A percentile compares a stretch with the other conserved stretches of the same genome.
phyloP scores from a whole-genome alignment of 2,888 invertebrate genomes.

The Athalia circularis region DNA sequence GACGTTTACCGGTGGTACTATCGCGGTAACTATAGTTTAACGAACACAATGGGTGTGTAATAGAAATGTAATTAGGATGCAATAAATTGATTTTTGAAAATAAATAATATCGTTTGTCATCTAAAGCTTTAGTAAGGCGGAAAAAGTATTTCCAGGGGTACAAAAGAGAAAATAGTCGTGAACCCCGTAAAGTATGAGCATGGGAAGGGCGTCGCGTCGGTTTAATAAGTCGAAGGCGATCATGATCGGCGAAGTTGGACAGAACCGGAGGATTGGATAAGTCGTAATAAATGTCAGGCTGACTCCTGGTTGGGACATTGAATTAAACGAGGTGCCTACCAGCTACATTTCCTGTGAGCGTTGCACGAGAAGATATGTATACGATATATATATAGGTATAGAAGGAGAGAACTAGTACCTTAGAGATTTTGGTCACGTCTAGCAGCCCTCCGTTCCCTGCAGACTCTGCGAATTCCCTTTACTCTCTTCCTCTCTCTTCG shows the following conservation, averaged over 20 bases:
- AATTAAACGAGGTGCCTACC: slow-evolving; percentile 52
- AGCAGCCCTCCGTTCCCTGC: slow-evolving; percentile 47
- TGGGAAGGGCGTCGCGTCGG: neutral
- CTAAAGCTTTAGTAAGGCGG: no score
- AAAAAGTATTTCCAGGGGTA: neutral
- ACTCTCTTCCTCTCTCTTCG: slow-evolving; percentile 43
- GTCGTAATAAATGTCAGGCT: slow-evolving; percentile 43
- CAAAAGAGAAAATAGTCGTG: neutral
- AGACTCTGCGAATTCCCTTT: neutral
- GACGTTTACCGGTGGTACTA: no score
- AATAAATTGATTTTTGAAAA: no score
- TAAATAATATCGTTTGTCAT: no score
- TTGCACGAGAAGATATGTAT: slow-evolving; percentile 1
- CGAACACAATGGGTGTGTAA: no score
- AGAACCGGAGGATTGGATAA: slow-evolving; percentile 31
- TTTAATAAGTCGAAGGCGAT: slow-evolving; percentile 37
- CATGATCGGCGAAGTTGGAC: neutral
- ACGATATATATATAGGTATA: neutral
- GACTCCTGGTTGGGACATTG: slow-evolving; percentile 50
- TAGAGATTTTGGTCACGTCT: slow-evolving; percentile 55
- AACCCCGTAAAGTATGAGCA: neutral
- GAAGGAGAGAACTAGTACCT: slow-evolving; percentile 40
- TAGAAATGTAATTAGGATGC: no score
- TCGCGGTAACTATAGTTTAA: no score
- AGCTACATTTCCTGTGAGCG: slow-evolving; percentile 48